phyloP scores from a whole-genome alignment of 2,888 invertebrate genomes.

The Megalurothrips usitatus region DNA sequence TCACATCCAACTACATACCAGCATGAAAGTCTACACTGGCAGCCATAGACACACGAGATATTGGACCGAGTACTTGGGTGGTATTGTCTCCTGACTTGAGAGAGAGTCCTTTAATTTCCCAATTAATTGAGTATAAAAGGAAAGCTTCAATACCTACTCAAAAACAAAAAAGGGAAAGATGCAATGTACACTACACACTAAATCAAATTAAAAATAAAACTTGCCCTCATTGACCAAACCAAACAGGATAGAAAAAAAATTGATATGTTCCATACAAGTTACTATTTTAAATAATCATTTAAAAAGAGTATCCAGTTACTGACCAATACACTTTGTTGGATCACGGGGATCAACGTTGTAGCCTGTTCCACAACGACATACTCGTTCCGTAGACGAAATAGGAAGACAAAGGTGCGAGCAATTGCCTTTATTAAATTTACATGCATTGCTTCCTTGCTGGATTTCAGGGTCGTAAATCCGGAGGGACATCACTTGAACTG shows the following conservation, averaged over 20 bases:
- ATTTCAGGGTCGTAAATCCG: constrained; percentile 65
- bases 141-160: constrained; percentile 60
- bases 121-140: constrained; percentile 69
- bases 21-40: constrained; percentile 70
- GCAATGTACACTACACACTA: constrained; percentile 18
- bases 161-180: constrained; percentile 5
- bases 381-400: constrained; percentile 51
- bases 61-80: constrained; percentile 57
- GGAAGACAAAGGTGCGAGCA: constrained; percentile 75
- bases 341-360: constrained; percentile 54
- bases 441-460: constrained; percentile 57
- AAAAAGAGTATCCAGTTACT: neutral
- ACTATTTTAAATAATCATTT: too few relatives aligned
- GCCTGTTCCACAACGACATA: constrained; percentile 74
- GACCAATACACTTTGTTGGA: constrained; percentile 52
- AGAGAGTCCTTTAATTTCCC: constrained; percentile 67
- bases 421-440: constrained; percentile 53
- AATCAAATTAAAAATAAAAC: constrained; percentile 2
- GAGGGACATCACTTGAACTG: constrained; percentile 61
- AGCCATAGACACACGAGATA: constrained; percentile 70
- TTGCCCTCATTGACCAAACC: constrained; percentile 22
- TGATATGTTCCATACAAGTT: too few relatives aligned
- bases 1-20: constrained; percentile 37
- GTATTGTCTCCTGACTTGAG: constrained; percentile 46
- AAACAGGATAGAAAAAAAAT: neutral